A percentile compares a stretch with the other conserved stretches of the same genome.
phyloP scores from a whole-genome alignment of 2,113 vertebrate genomes.

The Passer montanus region DNA sequence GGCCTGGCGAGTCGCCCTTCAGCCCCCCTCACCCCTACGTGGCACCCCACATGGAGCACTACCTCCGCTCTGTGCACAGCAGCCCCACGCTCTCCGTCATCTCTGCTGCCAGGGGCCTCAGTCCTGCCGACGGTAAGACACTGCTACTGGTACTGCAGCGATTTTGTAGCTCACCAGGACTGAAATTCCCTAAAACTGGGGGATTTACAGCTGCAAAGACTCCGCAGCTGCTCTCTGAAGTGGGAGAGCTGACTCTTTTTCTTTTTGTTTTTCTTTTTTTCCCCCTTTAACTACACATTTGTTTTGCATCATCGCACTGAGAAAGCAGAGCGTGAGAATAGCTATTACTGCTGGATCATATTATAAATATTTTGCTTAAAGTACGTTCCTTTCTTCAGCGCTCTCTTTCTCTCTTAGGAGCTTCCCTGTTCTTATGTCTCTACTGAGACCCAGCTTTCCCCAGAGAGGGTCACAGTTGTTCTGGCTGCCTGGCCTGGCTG shows the following conservation, averaged over 20 bases:
- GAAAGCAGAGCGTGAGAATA: slow-evolving; percentile 70
- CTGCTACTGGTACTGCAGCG: background rate
- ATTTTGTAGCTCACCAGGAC: background rate
- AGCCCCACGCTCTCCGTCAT: slow-evolving; percentile 96
- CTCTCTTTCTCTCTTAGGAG: background rate
- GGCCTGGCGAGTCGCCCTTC: slow-evolving; percentile 86
- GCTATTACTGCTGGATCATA: slow-evolving; percentile 52
- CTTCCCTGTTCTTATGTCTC: background rate
- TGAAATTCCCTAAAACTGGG: background rate
- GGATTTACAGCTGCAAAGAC: slow-evolving; percentile 43
- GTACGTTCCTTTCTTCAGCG: background rate
- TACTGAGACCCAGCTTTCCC: background rate
- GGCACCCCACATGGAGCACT: slow-evolving; percentile 96
- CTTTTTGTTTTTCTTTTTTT: background rate
- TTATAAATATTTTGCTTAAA: slow-evolving; percentile 71
- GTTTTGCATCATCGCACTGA: slow-evolving; percentile 64
- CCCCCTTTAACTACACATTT: slow-evolving; percentile 54
- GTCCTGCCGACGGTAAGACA: slow-evolving; percentile 90
- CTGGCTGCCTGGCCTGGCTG: background rate
- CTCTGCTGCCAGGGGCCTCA: slow-evolving; percentile 93
- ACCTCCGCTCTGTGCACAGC: slow-evolving; percentile 91
- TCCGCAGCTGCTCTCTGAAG: slow-evolving; percentile 40
- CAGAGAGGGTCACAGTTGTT: background rate
- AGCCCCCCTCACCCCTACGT: slow-evolving; percentile 88
- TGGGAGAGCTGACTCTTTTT: slow-evolving; percentile 28